Conservation (phyloP, 2,797 vertebrate species). For the Gastrophryne carolinensis region DNA sequence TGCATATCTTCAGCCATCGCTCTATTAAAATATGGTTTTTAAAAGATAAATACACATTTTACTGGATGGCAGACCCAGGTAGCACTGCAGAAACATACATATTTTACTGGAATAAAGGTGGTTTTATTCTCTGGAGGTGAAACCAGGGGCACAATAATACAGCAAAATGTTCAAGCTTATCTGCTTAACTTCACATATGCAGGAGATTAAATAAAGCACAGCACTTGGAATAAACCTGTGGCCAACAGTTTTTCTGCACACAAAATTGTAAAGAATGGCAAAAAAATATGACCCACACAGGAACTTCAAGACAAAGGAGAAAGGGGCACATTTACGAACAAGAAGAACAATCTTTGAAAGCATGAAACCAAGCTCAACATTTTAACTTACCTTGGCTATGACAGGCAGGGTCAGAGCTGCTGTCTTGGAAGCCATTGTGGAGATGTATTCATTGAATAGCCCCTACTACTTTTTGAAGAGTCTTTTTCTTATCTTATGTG, state of each 20-base stretch:
- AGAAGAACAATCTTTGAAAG: no score
- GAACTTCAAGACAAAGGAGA: not conserved
- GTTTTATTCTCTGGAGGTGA: not conserved
- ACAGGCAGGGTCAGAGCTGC: no score
- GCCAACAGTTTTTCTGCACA: not conserved
- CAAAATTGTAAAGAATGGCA: not conserved
- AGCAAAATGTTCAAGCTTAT: not conserved
- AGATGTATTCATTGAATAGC: no score
- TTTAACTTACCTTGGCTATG: no score
- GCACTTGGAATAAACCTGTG: not conserved
- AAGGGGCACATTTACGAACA: no score
- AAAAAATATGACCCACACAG: not conserved
- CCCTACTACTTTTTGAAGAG: no score
- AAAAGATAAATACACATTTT: not conserved
- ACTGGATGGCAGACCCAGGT: not conserved
- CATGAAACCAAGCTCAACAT: no score
- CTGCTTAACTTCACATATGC: not conserved
- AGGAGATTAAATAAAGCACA: not conserved
- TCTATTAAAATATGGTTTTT: conserved; percentile 10
- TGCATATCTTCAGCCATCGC: not conserved
- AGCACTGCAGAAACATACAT: not conserved
- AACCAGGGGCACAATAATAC: not conserved
- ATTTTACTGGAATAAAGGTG: not conserved
- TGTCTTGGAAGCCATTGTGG: no score
- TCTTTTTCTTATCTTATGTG: no score